Base-by-base conservation (phyloP, 2,888 invertebrate species). In the Phragmatobia fuliginosa region DNA sequence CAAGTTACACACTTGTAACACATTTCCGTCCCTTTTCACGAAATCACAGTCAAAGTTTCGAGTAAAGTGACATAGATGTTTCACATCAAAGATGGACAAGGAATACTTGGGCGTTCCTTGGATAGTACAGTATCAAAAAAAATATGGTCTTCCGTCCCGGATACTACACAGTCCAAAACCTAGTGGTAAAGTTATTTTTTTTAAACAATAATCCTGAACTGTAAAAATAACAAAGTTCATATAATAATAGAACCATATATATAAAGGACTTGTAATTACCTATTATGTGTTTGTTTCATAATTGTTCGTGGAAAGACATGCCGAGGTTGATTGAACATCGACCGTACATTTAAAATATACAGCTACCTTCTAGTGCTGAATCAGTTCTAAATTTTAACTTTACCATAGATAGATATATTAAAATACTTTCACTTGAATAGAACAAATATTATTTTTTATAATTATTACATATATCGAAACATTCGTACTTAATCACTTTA, bases 401-500 rank as follows among this genome's bases (percentile, higher is more conserved):
- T 38, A 62, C 61, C 25, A 61, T 61, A 36, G 60, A 36, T 33
- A 36, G 28, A 59, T 59, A 32, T 59, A 61, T 38, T 38, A 25
- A 61, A 62, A 41, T 38, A 28, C 8, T 28, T 28, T 16, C 28
- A 38, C 28, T 49, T 41, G 41, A 62, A 41, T 62, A 52, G 1
- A 52, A 31, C 2, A 52, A 28, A 25, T 52, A 52, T 61, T 25
- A 28, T 36, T 32, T 41, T 60, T 45, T 41, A n/a, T n/a, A 21
- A 56, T 36, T 38, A 25, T 45, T 45, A 58, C 32, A 36, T 62
- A 52, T 31, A 45, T 67, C 60, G 16, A 52, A 33, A 41, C 41
- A 28, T 41, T 68, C 32, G 58, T 32, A 32, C 65, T 65, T 69
- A 56, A 64, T 60, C 63, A 36, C 11, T 5, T 68, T 36, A 38